These are phyloP conservation scores for Stegodyphus dumicola DNA, from an alignment of 1,140 invertebrate genomes.

Conservation along the genomic window DNA sequence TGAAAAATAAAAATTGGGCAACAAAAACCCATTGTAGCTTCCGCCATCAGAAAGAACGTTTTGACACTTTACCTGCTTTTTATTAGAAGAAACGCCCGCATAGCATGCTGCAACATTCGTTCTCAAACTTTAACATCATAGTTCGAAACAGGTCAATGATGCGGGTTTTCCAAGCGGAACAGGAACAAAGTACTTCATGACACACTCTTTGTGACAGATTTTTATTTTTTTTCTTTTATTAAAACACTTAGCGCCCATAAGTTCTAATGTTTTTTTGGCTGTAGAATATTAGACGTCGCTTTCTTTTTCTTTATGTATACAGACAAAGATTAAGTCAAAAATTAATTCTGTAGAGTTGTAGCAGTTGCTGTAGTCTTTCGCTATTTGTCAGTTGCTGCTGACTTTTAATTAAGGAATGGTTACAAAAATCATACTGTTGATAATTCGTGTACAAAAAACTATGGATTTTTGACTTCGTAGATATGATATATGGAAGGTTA, in stretches of 20 bases:
- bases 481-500: too few species aligned
- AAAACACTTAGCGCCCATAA: not conserved
- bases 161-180: conserved; percentile 42
- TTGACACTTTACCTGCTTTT: conserved; percentile 6
- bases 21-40: not conserved
- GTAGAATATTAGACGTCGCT: not conserved
- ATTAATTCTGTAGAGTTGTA: not conserved
- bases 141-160: conserved; percentile 32
- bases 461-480: too few species aligned
- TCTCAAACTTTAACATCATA: not conserved
- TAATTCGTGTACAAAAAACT: too few species aligned
- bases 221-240: not conserved
- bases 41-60: not conserved
- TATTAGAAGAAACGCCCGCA: conserved; percentile 9
- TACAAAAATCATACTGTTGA: too few species aligned
- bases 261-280: not conserved
- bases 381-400: not conserved
- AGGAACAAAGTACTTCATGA: conserved; percentile 43
- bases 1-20: not conserved
- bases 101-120: conserved; percentile 1
- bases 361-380: not conserved
- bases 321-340: not conserved
- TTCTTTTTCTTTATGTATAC: not conserved
- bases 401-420: too few species aligned
- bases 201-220: conserved; percentile 3